Percentiles rank a stretch among this genome's conserved stretches.
Conservation (phyloP, 2,888 invertebrate species). For the Netelia inedita region DNA sequence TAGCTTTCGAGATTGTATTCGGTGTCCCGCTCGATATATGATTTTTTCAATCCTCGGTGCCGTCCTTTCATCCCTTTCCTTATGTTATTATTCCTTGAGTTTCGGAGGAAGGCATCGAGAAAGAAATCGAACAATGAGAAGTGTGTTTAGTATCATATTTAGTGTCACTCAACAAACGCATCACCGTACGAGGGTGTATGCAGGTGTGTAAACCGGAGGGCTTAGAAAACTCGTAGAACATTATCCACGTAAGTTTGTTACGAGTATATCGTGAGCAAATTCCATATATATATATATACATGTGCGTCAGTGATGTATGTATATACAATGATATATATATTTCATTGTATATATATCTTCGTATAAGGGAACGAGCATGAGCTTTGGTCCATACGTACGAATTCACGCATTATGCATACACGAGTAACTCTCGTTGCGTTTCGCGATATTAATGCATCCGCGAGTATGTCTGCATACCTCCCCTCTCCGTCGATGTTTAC, state of each 20-base stretch:
- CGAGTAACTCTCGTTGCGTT: conserved; percentile 27
- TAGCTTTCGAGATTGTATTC: conserved; percentile 4
- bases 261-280: neutral
- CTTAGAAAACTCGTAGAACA: conserved; percentile 35
- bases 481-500: conserved; percentile 25
- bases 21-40: neutral
- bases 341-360: neutral
- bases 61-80: neutral
- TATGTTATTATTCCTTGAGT: neutral
- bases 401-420: conserved; percentile 37
- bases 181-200: conserved; percentile 40
- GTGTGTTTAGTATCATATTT: conserved; percentile 62
- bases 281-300: conserved; percentile 2
- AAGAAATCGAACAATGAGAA: conserved; percentile 15
- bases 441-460: conserved; percentile 34
- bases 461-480: neutral
- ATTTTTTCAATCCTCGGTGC: neutral
- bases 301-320: too few relatives aligned
- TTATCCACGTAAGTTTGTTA: conserved; percentile 20
- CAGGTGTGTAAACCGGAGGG: conserved; percentile 71
- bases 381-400: conserved; percentile 36
- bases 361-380: conserved; percentile 23
- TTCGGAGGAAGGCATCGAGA: conserved; percentile 13
- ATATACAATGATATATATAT: conserved; percentile 7
- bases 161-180: conserved; percentile 71